A percentile compares a stretch with the other conserved stretches of the same genome.
Evolutionary conservation across 2,888 invertebrate genomes (phyloP).

Genomic region (Meghimatium bilineatum): DNA sequence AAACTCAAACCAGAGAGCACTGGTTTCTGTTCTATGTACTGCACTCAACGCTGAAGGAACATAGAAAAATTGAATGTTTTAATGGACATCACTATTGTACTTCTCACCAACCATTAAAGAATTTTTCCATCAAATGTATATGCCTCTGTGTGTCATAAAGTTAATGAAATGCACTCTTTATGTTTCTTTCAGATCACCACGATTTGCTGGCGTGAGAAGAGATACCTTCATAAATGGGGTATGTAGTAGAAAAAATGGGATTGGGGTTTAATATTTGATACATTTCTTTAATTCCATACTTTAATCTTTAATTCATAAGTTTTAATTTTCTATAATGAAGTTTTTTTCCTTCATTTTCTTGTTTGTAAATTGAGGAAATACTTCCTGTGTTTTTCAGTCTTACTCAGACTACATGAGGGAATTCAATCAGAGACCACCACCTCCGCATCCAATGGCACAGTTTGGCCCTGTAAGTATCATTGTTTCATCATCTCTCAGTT

Average conservation of each 20-base stretch:
- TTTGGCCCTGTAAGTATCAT: constrained; percentile 51
- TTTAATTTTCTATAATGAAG: no score
- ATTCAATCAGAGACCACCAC: constrained; percentile 50
- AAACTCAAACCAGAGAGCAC: no score
- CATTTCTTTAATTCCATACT: background rate
- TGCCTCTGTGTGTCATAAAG: background rate
- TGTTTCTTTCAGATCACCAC: constrained; percentile 35
- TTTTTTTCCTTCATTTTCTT: background rate
- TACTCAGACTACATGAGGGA: constrained; percentile 54
- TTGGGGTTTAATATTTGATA: background rate
- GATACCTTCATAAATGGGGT: constrained; percentile 51
- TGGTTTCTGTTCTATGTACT: no score
- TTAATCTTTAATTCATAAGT: no score
- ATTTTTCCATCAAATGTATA: background rate
- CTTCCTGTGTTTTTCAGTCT: constrained; percentile 42
- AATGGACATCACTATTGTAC: no score
- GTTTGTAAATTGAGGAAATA: no score
- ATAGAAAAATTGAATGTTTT: no score
- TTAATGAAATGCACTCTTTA: background rate
- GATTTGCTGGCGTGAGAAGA: constrained; percentile 49
- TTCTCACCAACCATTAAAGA: no score
- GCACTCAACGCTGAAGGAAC: no score
- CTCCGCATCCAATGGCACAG: constrained; percentile 53
- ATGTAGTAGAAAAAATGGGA: constrained; percentile 13
- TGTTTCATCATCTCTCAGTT: no score